A percentile compares a stretch with the other conserved stretches of the same genome.
Evolutionary conservation across 2,797 vertebrate genomes (phyloP).

Genomic region (Miichthys miiuy): DNA sequence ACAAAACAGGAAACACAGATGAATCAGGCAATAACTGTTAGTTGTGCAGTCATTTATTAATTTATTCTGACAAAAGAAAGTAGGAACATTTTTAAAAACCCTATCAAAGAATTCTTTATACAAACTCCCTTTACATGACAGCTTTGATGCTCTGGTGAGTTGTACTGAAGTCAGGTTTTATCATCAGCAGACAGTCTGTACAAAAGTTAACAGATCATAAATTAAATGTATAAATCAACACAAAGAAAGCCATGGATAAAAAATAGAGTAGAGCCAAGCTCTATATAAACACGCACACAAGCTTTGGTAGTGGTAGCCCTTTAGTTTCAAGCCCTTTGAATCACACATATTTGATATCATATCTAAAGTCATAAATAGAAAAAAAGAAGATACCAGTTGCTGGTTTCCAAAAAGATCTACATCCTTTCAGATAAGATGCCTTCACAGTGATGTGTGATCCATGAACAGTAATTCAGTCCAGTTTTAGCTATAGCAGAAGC

Average conservation of each 20-base stretch:
- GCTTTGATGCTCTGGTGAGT: neutral
- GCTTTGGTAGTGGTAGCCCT: conserved; percentile 60
- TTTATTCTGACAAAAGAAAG: conserved; percentile 41
- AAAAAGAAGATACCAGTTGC: neutral
- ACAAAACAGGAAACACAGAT: neutral
- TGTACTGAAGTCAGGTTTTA: conserved; percentile 7
- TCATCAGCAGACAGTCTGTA: conserved; percentile 10
- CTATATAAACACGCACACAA: conserved; percentile 15
- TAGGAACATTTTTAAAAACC: conserved; percentile 21
- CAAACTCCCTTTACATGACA: conserved; percentile 31
- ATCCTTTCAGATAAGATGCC: neutral
- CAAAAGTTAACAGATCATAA: conserved; percentile 32
- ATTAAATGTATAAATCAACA: conserved; percentile 30
- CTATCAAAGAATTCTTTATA: conserved; percentile 11
- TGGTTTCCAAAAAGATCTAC: conserved; percentile 5
- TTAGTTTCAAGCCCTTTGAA: conserved; percentile 51
- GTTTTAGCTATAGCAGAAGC: conserved; percentile 22
- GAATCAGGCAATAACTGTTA: neutral
- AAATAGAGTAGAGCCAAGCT: neutral
- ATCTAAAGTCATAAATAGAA: conserved; percentile 11
- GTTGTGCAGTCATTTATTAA: conserved; percentile 47
- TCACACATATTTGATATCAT: conserved; percentile 21
- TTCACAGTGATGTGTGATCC: neutral
- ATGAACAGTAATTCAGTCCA: neutral
- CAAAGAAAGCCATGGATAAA: conserved; percentile 1